phyloP scores from a whole-genome alignment of 2,797 vertebrate genomes.

The Margarornis squamiger region DNA sequence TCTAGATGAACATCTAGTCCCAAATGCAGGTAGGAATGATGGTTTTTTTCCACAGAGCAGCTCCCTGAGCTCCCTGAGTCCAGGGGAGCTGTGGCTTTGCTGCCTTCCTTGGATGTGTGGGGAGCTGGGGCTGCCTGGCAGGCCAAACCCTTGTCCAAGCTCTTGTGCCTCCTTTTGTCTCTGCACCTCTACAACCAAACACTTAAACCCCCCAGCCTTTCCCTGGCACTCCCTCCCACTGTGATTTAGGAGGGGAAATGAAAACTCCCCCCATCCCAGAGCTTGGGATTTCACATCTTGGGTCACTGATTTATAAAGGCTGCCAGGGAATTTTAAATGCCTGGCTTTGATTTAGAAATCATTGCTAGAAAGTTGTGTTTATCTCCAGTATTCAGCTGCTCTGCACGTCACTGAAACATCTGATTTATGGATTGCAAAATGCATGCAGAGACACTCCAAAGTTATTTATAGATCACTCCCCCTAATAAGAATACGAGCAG shows the following conservation, averaged over 20 bases:
- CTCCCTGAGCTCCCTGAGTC: too few species aligned
- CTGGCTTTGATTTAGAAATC: slow-evolving; percentile 38
- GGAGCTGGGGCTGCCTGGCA: background rate
- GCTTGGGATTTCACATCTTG: background rate
- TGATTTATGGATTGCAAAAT: slow-evolving; percentile 46
- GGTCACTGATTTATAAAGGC: slow-evolving; percentile 31
- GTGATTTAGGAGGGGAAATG: slow-evolving; percentile 24
- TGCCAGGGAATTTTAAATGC: background rate
- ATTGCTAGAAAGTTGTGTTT: background rate
- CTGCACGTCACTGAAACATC: background rate
- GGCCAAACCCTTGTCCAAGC: background rate
- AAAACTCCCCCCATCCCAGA: background rate
- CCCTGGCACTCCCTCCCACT: background rate
- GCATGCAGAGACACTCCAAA: background rate
- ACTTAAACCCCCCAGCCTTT: background rate
- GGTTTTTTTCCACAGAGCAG: background rate
- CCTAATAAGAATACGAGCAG: background rate
- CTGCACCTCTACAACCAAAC: background rate
- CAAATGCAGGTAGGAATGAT: background rate
- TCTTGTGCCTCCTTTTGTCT: background rate
- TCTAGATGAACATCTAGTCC: fast-evolving
- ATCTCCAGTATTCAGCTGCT: background rate
- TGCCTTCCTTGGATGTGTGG: too few species aligned
- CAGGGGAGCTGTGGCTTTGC: too few species aligned
- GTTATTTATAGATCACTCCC: background rate